A percentile compares a stretch with the other conserved stretches of the same genome.
Conservation (phyloP, 2,113 vertebrate genomes). For the Scomber colias region DNA sequence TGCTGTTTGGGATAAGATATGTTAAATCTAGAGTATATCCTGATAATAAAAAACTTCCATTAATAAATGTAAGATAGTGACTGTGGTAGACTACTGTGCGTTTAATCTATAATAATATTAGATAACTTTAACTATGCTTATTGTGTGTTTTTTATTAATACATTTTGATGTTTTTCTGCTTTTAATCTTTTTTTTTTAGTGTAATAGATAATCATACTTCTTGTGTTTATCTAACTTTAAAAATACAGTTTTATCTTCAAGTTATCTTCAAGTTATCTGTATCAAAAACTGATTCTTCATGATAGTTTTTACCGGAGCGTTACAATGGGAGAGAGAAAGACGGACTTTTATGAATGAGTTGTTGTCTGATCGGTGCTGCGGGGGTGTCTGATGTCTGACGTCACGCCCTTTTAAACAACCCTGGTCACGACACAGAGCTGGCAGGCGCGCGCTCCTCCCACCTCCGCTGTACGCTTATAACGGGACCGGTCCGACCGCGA, state of each 20-base stretch:
- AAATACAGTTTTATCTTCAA: not conserved
- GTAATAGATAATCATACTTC: no score
- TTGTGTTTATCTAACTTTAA: not conserved
- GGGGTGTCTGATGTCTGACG: constrained; percentile 62
- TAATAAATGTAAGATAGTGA: no score
- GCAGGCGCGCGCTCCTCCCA: constrained; percentile 60
- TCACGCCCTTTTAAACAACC: constrained; percentile 65
- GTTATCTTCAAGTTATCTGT: not conserved
- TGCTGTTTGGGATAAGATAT: no score
- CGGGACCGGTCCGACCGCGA: constrained; percentile 36
- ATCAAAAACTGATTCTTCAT: not conserved
- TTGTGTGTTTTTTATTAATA: not conserved
- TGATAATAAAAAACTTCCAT: no score
- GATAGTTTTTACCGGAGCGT: not conserved
- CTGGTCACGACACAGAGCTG: constrained; percentile 82
- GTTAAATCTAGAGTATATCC: no score
- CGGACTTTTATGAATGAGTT: constrained; percentile 76
- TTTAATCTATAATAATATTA: no score
- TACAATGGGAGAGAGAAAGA: not conserved
- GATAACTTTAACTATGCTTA: not conserved
- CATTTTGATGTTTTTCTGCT: not conserved
- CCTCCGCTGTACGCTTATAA: constrained; percentile 76
- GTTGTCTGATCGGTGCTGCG: constrained; percentile 22
- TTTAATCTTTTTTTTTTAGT: no score
- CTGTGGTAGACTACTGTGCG: no score